Evolutionary conservation across 2,888 invertebrate species (phyloP), one percentile per base, ranked within the genome.

Genomic region (Cotesia congregata): DNA sequence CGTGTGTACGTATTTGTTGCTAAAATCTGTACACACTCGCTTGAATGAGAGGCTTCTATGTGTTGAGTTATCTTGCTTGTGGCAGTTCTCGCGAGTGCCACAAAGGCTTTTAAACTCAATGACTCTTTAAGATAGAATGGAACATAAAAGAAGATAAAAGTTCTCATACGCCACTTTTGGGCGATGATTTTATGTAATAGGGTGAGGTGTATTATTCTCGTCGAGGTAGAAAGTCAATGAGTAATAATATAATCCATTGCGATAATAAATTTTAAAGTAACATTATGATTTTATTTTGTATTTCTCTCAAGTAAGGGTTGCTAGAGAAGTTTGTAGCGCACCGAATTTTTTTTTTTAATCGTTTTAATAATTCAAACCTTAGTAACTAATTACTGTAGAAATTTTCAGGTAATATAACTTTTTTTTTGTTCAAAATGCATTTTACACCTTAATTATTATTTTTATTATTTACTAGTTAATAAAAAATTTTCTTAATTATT

Each of bases 141-240:
- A 73, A 4, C 30, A 30, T 30, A 30, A 73, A 73, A 67, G 67
- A 65, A 50, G 12, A 50, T 50, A 50, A 50, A 15, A 67, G 73
- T 73, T 73, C 60, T 15, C 67, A 60, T 65, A 73, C 12, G 50
- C 67, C 41, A 73, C 67, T 67, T 73, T 67, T 38, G 67, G 67
- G 6, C 41, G n/a, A 41, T 50, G 50, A 65, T 67, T 73, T 73
- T 67, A 72, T 72, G 72, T 72, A 72, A 72, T 64, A 72, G 72
- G 64, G 64, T 72, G 64, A 38, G 64, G 64, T 40, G 40, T 41
- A 72, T 30, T 5, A 50, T 59, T 61, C 7, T 39, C 15, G 6
- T 38, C 6, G 40, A 67, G 20, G 59, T 73, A 59, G 38, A 59
- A 73, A 73, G 64, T 73, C 50, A 73, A 64, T 39, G 64, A 12